phyloP scores from a whole-genome alignment of 1,140 invertebrate genomes.

The Tribolium castaneum region DNA sequence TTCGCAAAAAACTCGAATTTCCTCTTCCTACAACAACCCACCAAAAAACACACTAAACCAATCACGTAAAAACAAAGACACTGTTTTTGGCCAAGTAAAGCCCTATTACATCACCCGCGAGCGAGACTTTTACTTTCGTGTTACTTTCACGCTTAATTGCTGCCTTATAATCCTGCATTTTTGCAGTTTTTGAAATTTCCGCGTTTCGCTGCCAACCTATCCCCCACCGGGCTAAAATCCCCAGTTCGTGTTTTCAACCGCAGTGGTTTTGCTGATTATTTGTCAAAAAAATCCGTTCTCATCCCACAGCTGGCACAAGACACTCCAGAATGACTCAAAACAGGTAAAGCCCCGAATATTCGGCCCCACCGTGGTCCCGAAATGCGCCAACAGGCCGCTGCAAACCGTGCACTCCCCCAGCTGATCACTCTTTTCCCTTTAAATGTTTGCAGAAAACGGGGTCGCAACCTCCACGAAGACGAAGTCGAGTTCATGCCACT shows the following conservation, averaged over 20 bases:
- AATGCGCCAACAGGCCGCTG: too few relatives aligned
- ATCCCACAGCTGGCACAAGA: background rate
- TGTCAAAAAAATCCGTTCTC: background rate
- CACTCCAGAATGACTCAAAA: conserved; percentile 48
- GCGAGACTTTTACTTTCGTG: conserved; percentile 2
- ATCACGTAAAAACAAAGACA: background rate
- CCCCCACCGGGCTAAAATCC: background rate
- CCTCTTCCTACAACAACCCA: background rate
- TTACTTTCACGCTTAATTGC: background rate
- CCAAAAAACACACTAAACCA: too few relatives aligned
- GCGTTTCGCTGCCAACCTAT: conserved; percentile 10
- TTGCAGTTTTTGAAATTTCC: background rate
- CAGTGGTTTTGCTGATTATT: background rate
- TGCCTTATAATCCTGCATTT: background rate
- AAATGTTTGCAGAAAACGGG: conserved; percentile 71
- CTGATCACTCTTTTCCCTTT: conserved; percentile 12
- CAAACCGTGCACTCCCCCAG: background rate
- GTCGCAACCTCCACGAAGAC: conserved; percentile 70
- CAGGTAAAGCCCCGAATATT: conserved; percentile 29
- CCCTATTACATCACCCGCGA: background rate
- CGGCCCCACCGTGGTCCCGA: background rate
- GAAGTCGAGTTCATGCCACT: conserved; percentile 80
- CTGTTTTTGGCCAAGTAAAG: background rate
- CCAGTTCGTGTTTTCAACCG: background rate
- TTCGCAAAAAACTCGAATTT: background rate